Base-by-base conservation (phyloP, 2,888 invertebrate species). In the Synergus japonicus region DNA sequence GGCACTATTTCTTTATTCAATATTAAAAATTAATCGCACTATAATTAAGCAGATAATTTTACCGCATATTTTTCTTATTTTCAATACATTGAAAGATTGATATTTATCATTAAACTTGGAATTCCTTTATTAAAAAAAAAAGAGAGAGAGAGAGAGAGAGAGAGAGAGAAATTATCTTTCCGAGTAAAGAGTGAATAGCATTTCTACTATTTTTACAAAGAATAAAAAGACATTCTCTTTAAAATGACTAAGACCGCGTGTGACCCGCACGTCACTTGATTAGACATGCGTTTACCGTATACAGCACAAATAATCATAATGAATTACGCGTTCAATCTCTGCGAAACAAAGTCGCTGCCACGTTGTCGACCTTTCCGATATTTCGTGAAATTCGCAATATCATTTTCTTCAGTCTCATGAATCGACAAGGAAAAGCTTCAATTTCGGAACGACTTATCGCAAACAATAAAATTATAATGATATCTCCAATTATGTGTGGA, bases 301-400 rank as follows among this genome's bases (percentile, higher is more conserved):
- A 77, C 78, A 73, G 80, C 81, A 78, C 77, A 78, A 83, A 83
- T 83, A 81, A 83, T 82, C 82, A 81, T 79, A 73, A 81, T 83
- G 82, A 82, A 83, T 83, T 83, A 82, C 82, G 79, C 83, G 83
- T 81, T 80, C 79, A 81, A 83, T 82, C 82, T 81, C 83, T 46
- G 76, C 79, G 79, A 80, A 80, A 81, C 79, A 80, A 82, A 79
- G 78, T 79, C 79, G 79, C 78, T 83, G 81, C 79, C 80, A 81
- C 83, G 80, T 81, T 80, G 81, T 73, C 83, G 83, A 81, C 82
- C 82, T 84, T 81, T 81, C 80, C 77, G 83, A 80, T 84, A 84
- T 82, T 83, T 81, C 78, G 79, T 81, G 80, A 81, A 79, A 69
- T 82, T 80, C 76, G 49, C 82, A 37, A 73, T 73, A 54, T 46